phyloP scores from a whole-genome alignment of 2,888 invertebrate genomes.

The Asteroscopus sphinx region DNA sequence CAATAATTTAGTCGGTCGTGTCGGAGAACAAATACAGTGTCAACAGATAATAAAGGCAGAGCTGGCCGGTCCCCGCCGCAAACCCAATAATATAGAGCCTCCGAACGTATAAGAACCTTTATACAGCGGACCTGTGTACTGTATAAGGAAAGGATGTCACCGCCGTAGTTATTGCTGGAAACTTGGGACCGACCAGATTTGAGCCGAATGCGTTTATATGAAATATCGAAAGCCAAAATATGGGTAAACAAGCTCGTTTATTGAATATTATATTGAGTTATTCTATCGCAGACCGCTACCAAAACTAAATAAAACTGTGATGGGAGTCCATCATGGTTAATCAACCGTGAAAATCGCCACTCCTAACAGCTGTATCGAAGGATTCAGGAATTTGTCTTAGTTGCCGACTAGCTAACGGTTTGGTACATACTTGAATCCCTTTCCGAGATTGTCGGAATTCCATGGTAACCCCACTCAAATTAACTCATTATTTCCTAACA shows the following conservation, averaged over 20 bases:
- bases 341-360: slow-evolving; percentile 47
- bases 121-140: slow-evolving; percentile 68
- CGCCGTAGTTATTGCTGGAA: slow-evolving; percentile 70
- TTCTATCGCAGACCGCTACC: slow-evolving; percentile 29
- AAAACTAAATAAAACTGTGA: slow-evolving; percentile 42
- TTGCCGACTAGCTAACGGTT: slow-evolving; percentile 66
- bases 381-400: slow-evolving; percentile 66
- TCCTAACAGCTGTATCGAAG: slow-evolving; percentile 50
- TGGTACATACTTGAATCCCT: slow-evolving; percentile 68
- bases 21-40: slow-evolving; percentile 76
- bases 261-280: slow-evolving; percentile 46
- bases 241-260: slow-evolving; percentile 58
- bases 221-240: slow-evolving; percentile 64
- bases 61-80: slow-evolving; percentile 68
- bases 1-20: slow-evolving; percentile 74
- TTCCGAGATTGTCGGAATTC: slow-evolving; percentile 69
- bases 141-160: slow-evolving; percentile 72
- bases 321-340: slow-evolving; percentile 31
- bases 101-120: slow-evolving; percentile 71
- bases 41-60: slow-evolving; percentile 78
- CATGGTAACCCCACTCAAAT: slow-evolving; percentile 71
- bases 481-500: slow-evolving; percentile 75
- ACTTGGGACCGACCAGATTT: slow-evolving; percentile 65
- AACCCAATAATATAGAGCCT: slow-evolving; percentile 71
- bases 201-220: slow-evolving; percentile 69